A percentile compares a stretch with the other conserved stretches of the same genome.
Conservation (phyloP, 1,140 invertebrate genomes). For the Drosophila truncata region DNA sequence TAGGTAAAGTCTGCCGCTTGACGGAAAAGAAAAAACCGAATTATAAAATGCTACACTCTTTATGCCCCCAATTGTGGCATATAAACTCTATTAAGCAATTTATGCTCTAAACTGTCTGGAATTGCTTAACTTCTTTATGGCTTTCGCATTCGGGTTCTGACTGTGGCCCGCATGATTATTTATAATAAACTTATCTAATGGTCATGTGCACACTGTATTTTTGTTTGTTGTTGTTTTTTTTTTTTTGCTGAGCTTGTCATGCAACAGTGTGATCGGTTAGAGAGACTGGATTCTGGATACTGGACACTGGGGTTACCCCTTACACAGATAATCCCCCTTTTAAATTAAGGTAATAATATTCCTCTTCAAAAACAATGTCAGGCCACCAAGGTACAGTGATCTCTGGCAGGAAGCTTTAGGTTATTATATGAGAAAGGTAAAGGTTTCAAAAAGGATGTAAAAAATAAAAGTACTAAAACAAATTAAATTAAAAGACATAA, state of each 20-base stretch:
- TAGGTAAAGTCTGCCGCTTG: slow-evolving; percentile 11
- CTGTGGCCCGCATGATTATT: slow-evolving; percentile 56
- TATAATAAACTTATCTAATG: slow-evolving; percentile 79
- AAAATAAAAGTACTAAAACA: not conserved
- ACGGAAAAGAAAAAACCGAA: slow-evolving; percentile 7
- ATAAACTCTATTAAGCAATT: slow-evolving; percentile 77
- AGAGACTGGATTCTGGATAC: not conserved
- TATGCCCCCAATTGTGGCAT: slow-evolving; percentile 54
- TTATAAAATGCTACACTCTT: slow-evolving; percentile 51
- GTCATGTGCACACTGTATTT: slow-evolving; percentile 56
- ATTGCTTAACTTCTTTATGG: slow-evolving; percentile 78
- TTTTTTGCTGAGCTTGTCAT: slow-evolving; percentile 35
- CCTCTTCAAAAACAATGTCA: slow-evolving; percentile 49
- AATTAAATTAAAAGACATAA: not conserved
- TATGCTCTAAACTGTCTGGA: slow-evolving; percentile 69
- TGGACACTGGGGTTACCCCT: slow-evolving; percentile 12
- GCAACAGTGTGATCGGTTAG: slow-evolving; percentile 32
- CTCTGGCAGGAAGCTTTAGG: not conserved
- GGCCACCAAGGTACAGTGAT: slow-evolving; percentile 29
- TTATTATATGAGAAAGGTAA: not conserved
- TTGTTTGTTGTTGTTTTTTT: slow-evolving; percentile 13
- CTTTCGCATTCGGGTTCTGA: slow-evolving; percentile 26
- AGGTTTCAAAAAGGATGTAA: not conserved
- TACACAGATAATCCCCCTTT: slow-evolving; percentile 9
- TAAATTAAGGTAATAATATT: slow-evolving; percentile 8